Percentiles rank a stretch among this genome's conserved stretches.
Evolutionary conservation across 2,113 vertebrate genomes (phyloP).

Genomic region (Ibidorhyncha struthersii): DNA sequence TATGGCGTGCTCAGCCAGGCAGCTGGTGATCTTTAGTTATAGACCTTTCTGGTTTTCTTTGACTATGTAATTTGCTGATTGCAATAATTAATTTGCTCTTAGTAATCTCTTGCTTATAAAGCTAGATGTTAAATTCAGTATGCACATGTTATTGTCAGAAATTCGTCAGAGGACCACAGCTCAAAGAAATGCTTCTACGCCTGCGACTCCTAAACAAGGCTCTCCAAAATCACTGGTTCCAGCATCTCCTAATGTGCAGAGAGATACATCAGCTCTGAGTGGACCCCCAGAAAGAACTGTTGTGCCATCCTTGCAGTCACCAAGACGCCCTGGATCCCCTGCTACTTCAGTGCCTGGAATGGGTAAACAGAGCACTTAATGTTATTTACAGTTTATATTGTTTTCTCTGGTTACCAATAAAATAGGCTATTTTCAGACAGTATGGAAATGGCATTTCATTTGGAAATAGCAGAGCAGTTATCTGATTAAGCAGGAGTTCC

Average conservation of each 20-base stretch:
- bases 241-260: slow-evolving; percentile 76
- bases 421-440: slow-evolving; percentile 79
- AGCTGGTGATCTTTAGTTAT: not conserved
- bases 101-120: not conserved
- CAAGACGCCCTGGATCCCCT: slow-evolving; percentile 86
- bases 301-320: slow-evolving; percentile 81
- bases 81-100: not conserved
- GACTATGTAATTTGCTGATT: not conserved
- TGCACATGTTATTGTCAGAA: slow-evolving; percentile 77
- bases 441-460: slow-evolving; percentile 86
- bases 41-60: not conserved
- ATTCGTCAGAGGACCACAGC: slow-evolving; percentile 89
- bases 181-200: slow-evolving; percentile 78
- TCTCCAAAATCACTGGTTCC: slow-evolving; percentile 72
- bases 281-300: slow-evolving; percentile 86
- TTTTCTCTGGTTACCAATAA: slow-evolving; percentile 88
- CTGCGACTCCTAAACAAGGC: slow-evolving; percentile 66
- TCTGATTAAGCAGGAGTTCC: slow-evolving; percentile 86
- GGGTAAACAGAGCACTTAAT: slow-evolving; percentile 91
- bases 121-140: slow-evolving; percentile 28
- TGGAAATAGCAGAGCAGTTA: slow-evolving; percentile 84
- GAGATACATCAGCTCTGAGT: slow-evolving; percentile 83
- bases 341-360: slow-evolving; percentile 90
- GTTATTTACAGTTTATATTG: slow-evolving; percentile 87
- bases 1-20: not conserved